These are phyloP conservation scores for Columbina picui DNA, from an alignment of 2,113 vertebrate genomes.

Conservation along the genomic window DNA sequence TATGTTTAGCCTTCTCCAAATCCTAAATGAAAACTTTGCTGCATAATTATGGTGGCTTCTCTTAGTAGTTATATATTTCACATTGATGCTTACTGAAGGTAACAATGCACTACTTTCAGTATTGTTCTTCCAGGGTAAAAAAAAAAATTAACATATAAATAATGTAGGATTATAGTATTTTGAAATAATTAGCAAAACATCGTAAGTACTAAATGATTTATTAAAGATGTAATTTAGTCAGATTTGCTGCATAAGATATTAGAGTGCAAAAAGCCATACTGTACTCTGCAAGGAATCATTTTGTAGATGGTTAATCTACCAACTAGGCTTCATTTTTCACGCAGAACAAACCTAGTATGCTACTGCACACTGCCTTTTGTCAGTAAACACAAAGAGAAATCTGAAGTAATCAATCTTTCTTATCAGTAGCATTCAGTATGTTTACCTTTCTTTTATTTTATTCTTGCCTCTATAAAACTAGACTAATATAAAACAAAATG, in stretches of 20 bases:
- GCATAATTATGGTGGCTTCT: slow-evolving; percentile 47
- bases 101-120: neutral
- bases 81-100: slow-evolving; percentile 45
- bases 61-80: slow-evolving; percentile 18
- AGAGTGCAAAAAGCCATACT: slow-evolving; percentile 24
- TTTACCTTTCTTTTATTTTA: slow-evolving; percentile 66
- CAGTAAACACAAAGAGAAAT: slow-evolving; percentile 77
- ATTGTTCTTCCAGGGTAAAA: slow-evolving; percentile 63
- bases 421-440: slow-evolving; percentile 75
- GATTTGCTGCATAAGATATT: slow-evolving; percentile 56
- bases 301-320: slow-evolving; percentile 60
- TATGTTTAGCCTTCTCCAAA: slow-evolving; percentile 52
- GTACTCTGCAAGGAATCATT: slow-evolving; percentile 43
- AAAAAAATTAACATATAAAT: slow-evolving; percentile 57
- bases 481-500: slow-evolving; percentile 61
- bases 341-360: slow-evolving; percentile 49
- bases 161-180: slow-evolving; percentile 68
- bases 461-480: slow-evolving; percentile 57
- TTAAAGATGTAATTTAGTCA: slow-evolving; percentile 60
- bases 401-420: slow-evolving; percentile 79
- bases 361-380: slow-evolving; percentile 70
- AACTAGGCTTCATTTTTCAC: slow-evolving; percentile 73
- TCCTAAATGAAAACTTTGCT: slow-evolving; percentile 39
- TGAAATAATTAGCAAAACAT: slow-evolving; percentile 70
- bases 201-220: slow-evolving; percentile 65